Evolutionary conservation across 2,113 vertebrate genomes (phyloP).

Genomic region (Ciconia stormi): DNA sequence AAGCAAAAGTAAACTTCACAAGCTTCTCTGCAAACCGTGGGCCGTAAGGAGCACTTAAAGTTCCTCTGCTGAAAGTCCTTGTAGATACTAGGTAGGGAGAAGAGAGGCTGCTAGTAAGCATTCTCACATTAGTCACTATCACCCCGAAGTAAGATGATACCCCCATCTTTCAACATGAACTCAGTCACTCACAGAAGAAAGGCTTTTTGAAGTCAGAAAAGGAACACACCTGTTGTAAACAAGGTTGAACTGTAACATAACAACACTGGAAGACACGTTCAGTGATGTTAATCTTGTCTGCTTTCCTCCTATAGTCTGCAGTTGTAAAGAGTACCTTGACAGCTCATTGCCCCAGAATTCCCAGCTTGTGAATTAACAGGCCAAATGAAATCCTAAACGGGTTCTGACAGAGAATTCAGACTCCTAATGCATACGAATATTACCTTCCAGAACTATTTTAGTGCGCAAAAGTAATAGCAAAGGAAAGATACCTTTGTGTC

Average conservation of each 20-base stretch:
- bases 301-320: background rate
- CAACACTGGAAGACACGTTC: background rate
- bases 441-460: background rate
- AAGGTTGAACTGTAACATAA: background rate
- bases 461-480: background rate
- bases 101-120: background rate
- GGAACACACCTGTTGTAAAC: background rate
- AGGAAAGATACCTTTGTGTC: slow-evolving; percentile 86
- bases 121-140: background rate
- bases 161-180: background rate
- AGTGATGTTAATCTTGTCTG: background rate
- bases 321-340: background rate
- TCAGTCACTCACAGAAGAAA: background rate
- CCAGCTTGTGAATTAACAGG: background rate
- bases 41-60: background rate
- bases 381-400: background rate
- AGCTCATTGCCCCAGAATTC: background rate
- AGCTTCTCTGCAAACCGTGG: background rate
- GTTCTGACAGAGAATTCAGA: background rate
- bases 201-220: background rate
- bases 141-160: background rate
- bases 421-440: background rate
- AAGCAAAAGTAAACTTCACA: background rate
- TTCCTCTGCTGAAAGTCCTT: background rate
- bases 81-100: background rate